Evolutionary conservation across 2,797 vertebrate genomes (phyloP), one percentile per base, ranked within the genome.

Genomic region (Graptemys geographica): DNA sequence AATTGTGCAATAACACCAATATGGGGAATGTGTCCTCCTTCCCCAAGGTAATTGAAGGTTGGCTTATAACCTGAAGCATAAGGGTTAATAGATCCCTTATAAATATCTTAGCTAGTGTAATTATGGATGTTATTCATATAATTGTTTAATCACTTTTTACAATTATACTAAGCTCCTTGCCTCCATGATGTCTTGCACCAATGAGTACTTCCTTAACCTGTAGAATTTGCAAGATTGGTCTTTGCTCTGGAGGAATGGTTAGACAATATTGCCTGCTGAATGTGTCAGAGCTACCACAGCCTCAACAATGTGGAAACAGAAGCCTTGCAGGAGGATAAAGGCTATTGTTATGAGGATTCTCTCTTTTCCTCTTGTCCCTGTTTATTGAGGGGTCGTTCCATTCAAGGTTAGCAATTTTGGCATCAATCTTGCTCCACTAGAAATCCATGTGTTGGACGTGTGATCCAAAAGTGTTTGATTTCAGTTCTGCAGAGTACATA

Each of bases 391-490:
- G 94, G 96, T 97, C 95, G 94, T 96, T 97, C 96, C 96, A 96
- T 97, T 97, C 95, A 97, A 97, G 96, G 96, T 97, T 96, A 97
- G 96, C 96, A 95, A 96, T 96, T 96, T 97, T 97, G 96, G 92
- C 96, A 96, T 97, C 95, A 94, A 94, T 96, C 94, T 90, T 97
- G 96, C 94, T 84, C 92, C 92, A 84, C 95, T 96, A 94, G 97
- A 96, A 96, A 95, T 92, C 94, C 96, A 96, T 93, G 96, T 96
- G 94, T 96, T 96, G 90, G 94, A 92, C 90, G 95, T 3, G 96
- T 2, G 15, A 96, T 96, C 94, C 95, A 95, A 97, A 96, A 96
- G 96, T 86, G 82, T 97, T 96, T 84, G 91, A 95, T 97, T 97
- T 96, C 97, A 96, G 55, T 94, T 56, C 81, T 0, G 0, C 96